Evolutionary conservation across 2,888 invertebrate species (phyloP), one percentile per base, ranked within the genome.

Genomic region (Drosophila bunnanda): DNA sequence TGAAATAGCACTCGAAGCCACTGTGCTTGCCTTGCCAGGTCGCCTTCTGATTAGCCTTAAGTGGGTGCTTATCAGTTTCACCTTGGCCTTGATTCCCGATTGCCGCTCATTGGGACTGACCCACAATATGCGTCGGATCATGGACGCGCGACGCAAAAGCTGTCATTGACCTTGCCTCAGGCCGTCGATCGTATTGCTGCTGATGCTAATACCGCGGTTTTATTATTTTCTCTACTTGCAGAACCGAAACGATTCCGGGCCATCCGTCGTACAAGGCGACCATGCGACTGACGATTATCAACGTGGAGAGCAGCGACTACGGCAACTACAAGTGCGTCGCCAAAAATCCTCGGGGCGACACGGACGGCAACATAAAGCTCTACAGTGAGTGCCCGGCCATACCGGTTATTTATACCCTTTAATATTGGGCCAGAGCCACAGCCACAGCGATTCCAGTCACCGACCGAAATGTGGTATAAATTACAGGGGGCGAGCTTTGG

Each of bases 271-370:
- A 97, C 91, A 97, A 97, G 92, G 96, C 96, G 28, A 96, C 97
- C 91, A 98, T 98, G 97, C 95, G 95, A 79, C 94, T 98, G 74
- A 95, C 96, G 73, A 97, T 98, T 89, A 94, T 94, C 89, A 95
- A 96, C 92, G 95, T 98, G 67, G 94, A 96, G 90, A 94, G 94
- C 86, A 94, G 94, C 90, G 98, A 98, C 93, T 97, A 96, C 91
- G 97, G 97, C 48, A 96, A 95, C 75, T 97, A 97, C 93, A 97
- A 97, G 93, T 97, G 97, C 86, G 95, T 93, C 92, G 95, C 97
- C 72, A 97, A 97, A 93, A 97, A 98, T 93, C 97, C 97, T 65
- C 94, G 97, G 78, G 97, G 97, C 75, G 97, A 97, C 92, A 97
- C 97, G 53, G 97, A 97, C 92, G 97, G 97, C 78, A 96, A 96